Conservation (phyloP, 2,888 invertebrate genomes). For the Gymnoscelis rufifasciata region DNA sequence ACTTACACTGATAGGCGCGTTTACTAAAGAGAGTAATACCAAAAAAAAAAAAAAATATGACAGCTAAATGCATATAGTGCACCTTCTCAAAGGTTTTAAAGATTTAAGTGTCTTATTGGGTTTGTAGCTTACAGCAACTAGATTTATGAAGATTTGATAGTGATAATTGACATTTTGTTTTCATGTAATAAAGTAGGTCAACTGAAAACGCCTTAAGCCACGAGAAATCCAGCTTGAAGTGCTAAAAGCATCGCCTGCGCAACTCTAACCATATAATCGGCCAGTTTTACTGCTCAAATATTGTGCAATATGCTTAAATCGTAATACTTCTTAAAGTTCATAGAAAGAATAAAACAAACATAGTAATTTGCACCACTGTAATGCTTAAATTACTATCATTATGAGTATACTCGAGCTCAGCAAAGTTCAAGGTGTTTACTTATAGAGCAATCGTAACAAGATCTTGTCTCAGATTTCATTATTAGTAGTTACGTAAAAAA, state of each 20-base stretch:
- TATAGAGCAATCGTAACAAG: constrained; percentile 22
- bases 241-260: constrained; percentile 43
- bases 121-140: too few relatives aligned
- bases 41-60: too few relatives aligned
- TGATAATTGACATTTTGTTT: too few relatives aligned
- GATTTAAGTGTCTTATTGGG: too few relatives aligned
- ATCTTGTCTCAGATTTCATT: constrained; percentile 16
- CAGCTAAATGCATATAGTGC: too few relatives aligned
- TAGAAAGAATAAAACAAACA: not conserved
- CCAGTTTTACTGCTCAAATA: constrained; percentile 13
- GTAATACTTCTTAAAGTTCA: constrained; percentile 6
- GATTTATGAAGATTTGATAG: too few relatives aligned
- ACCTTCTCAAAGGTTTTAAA: too few relatives aligned
- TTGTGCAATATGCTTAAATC: constrained; percentile 18
- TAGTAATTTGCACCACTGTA: constrained; percentile 13
- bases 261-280: constrained; percentile 35
- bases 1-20: too few relatives aligned
- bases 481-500: not conserved
- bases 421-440: constrained; percentile 25
- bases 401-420: constrained; percentile 5
- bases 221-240: too few relatives aligned
- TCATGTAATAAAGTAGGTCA: too few relatives aligned
- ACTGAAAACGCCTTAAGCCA: too few relatives aligned
- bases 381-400: constrained; percentile 13
- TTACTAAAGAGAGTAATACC: too few relatives aligned